A percentile compares a stretch with the other conserved stretches of the same genome.
Conservation (phyloP, 1,140 invertebrate genomes). For the Globodera rostochiensis region DNA sequence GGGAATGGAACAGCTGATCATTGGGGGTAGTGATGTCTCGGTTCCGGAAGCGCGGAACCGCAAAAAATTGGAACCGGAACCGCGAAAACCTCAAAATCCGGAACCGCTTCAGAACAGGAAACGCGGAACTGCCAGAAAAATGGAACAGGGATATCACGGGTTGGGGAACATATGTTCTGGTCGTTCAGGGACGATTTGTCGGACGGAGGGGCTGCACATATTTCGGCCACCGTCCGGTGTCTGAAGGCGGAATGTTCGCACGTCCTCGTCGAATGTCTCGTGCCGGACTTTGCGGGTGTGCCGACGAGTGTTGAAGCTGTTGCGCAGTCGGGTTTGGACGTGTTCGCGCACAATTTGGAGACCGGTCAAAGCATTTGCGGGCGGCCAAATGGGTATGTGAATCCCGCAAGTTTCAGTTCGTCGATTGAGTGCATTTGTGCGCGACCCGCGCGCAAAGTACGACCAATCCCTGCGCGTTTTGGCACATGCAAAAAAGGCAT, state of each 20-base stretch:
- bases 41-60: no score
- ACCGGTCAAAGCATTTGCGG: slow-evolving; percentile 74
- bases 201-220: slow-evolving; percentile 61
- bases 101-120: no score
- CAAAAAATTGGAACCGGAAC: no score
- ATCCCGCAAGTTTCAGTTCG: slow-evolving; percentile 68
- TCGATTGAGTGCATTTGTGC: slow-evolving; percentile 73
- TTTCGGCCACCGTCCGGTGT: slow-evolving; percentile 55
- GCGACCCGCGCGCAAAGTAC: slow-evolving; percentile 82
- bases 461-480: slow-evolving; percentile 83
- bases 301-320: background rate
- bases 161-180: no score
- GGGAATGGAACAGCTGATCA: background rate
- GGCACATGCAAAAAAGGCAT: slow-evolving; percentile 73
- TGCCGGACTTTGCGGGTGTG: slow-evolving; percentile 88
- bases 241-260: slow-evolving; percentile 72
- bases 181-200: slow-evolving; percentile 59
- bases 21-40: background rate
- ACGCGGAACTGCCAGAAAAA: no score
- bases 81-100: no score
- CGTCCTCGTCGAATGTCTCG: slow-evolving; percentile 92
- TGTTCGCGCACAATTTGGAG: slow-evolving; percentile 96
- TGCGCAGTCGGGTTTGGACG: slow-evolving; percentile 68
- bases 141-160: no score
- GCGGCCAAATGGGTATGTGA: background rate